Evolutionary conservation across 2,888 invertebrate genomes (phyloP).

Genomic region (Noctua pronuba): DNA sequence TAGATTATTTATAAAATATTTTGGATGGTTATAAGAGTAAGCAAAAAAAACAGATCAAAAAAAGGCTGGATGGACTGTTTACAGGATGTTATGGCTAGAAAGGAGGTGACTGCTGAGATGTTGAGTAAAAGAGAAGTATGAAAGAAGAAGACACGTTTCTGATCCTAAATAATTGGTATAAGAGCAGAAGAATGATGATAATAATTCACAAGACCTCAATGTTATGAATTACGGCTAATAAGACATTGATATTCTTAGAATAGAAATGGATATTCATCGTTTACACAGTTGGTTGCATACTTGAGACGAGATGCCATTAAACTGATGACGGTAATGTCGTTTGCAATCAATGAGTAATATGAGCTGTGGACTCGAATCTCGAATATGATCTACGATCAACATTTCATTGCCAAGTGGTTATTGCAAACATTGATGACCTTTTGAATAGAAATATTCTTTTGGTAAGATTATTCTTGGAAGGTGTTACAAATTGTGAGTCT

Average conservation of each 20-base stretch:
- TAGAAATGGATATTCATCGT: slow-evolving; percentile 4
- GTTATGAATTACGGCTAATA: neutral
- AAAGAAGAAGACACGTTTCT: neutral
- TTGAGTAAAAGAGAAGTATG: neutral
- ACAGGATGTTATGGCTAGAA: neutral
- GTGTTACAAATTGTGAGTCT: neutral
- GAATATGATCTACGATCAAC: slow-evolving; percentile 4
- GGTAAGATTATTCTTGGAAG: too few relatives aligned
- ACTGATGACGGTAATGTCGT: slow-evolving; percentile 20
- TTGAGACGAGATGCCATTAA: slow-evolving; percentile 31
- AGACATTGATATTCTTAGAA: neutral
- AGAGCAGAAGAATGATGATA: neutral
- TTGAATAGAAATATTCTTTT: neutral
- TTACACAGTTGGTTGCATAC: slow-evolving; percentile 17
- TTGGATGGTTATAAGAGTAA: neutral
- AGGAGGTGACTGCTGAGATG: neutral
- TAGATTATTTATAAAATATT: neutral
- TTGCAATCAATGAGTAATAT: slow-evolving; percentile 41
- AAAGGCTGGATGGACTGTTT: neutral
- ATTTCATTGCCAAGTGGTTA: slow-evolving; percentile 26
- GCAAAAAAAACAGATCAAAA: neutral
- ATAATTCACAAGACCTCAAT: neutral
- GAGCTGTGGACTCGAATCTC: slow-evolving; percentile 33
- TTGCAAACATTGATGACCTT: neutral
- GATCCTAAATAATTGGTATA: neutral